These are phyloP conservation scores for Babylonia areolata DNA, from an alignment of 1,140 invertebrate species.

Conservation along the genomic window DNA sequence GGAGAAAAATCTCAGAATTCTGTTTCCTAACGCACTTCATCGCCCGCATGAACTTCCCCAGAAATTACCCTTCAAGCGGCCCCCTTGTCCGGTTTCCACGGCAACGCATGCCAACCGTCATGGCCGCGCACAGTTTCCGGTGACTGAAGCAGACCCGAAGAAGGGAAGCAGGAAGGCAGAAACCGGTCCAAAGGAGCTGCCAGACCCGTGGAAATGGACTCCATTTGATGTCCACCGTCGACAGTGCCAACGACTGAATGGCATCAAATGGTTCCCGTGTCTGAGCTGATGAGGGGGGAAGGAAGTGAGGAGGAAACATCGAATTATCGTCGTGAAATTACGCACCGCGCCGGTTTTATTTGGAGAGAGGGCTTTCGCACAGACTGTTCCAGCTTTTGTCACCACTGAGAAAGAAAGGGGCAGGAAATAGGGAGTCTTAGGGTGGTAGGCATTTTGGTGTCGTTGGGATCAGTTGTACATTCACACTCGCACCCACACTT, in stretches of 20 bases:
- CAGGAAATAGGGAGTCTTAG: not conserved
- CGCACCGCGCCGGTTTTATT: no score
- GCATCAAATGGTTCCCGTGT: conserved; percentile 11
- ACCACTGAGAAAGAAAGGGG: not conserved
- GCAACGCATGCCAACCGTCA: conserved; percentile 25
- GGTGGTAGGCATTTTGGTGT: no score
- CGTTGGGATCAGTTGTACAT: no score
- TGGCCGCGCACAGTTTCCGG: conserved; percentile 22
- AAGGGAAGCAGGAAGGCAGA: not conserved
- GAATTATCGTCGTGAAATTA: not conserved
- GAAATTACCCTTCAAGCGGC: not conserved
- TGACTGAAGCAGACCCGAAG: not conserved
- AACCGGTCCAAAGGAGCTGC: not conserved
- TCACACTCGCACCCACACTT: no score
- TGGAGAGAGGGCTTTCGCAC: no score
- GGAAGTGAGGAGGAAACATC: conserved; percentile 21
- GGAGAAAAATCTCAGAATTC: no score
- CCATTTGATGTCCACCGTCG: conserved; percentile 15
- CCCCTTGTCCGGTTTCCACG: not conserved
- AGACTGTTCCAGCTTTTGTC: no score
- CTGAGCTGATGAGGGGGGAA: no score
- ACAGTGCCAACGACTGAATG: not conserved
- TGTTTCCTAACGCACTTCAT: not conserved
- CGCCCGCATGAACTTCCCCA: conserved; percentile 24
- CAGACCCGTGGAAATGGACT: not conserved